phyloP scores from a whole-genome alignment of 2,113 vertebrate genomes.

The Nestor notabilis region DNA sequence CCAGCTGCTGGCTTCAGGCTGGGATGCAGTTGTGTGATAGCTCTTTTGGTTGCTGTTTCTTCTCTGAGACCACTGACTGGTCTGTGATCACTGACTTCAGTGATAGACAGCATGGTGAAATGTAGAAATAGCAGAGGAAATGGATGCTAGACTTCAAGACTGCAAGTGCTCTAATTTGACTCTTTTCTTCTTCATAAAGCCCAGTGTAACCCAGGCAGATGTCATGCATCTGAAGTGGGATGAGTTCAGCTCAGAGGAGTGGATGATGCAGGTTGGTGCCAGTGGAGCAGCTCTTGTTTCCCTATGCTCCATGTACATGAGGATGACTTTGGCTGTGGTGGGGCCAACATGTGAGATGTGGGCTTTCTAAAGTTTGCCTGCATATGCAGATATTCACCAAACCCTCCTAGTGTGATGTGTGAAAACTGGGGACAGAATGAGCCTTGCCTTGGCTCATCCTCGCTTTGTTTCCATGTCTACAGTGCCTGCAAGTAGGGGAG shows the following conservation, averaged over 20 bases:
- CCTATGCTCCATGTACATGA: rapidly evolving
- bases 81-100: not conserved
- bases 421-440: not conserved
- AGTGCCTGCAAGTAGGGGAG: not conserved
- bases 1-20: not conserved
- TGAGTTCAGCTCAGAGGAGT: not conserved
- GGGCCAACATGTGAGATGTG: not conserved
- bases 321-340: not conserved
- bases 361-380: not conserved
- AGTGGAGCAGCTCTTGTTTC: not conserved
- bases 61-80: not conserved
- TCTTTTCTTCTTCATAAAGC: not conserved
- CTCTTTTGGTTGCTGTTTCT: not conserved
- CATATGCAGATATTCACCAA: not conserved
- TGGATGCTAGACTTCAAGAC: not conserved
- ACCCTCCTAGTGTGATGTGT: not conserved
- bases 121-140: not conserved
- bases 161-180: not conserved
- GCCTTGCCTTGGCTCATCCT: not conserved
- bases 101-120: not conserved
- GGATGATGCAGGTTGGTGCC: not conserved
- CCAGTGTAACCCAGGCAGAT: not conserved
- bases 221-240: not conserved
- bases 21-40: not conserved
- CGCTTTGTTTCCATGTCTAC: rapidly evolving